Conservation (phyloP, 2,888 invertebrate species). For the Andrena bicolor region DNA sequence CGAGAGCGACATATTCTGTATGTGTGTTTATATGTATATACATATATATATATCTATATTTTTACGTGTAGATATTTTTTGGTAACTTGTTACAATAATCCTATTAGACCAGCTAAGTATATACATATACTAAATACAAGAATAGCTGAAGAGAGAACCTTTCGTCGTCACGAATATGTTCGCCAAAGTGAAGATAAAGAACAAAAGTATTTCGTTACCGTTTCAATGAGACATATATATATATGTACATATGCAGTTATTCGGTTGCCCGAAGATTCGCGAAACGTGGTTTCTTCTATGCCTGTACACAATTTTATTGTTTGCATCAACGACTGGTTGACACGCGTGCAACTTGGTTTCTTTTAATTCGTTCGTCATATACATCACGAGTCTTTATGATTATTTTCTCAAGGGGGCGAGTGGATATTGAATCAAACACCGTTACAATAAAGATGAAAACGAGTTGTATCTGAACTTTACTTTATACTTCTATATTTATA, state of each 20-base stretch:
- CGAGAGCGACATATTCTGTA: constrained; percentile 54
- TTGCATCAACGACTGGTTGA: constrained; percentile 50
- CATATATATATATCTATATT: constrained; percentile 73
- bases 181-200: constrained; percentile 5
- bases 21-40: constrained; percentile 64
- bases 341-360: constrained; percentile 64
- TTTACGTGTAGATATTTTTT: constrained; percentile 84
- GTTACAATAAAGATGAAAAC: constrained; percentile 64
- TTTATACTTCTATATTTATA: constrained; percentile 76
- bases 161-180: constrained; percentile 47
- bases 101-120: constrained; percentile 66
- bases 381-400: constrained; percentile 69
- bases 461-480: constrained; percentile 70
- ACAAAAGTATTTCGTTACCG: constrained; percentile 34
- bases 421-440: constrained; percentile 58
- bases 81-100: constrained; percentile 79
- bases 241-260: constrained; percentile 13
- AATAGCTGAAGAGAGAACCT: constrained; percentile 50
- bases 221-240: constrained; percentile 16
- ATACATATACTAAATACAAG: constrained; percentile 68
- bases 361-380: constrained; percentile 62
- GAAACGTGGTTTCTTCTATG: constrained; percentile 29
- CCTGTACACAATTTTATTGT: constrained; percentile 34
- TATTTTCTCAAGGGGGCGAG: constrained; percentile 64
- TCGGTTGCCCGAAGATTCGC: constrained; percentile 28